Evolutionary conservation across 2,888 invertebrate species (phyloP).

Genomic region (Ichneumoninae sp.): DNA sequence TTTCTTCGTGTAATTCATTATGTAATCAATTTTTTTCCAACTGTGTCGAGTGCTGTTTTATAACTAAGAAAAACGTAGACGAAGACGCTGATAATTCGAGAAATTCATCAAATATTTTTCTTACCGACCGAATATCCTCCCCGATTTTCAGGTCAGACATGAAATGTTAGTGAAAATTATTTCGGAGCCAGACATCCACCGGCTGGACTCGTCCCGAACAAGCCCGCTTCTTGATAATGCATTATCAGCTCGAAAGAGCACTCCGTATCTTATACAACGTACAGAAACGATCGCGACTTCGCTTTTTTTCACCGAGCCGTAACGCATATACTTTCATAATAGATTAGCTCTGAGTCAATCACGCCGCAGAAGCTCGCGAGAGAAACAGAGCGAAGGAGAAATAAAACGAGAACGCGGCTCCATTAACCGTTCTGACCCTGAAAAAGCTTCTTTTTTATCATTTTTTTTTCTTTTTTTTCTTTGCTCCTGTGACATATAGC

Average conservation of each 20-base stretch:
- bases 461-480: neutral
- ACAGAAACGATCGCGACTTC: neutral
- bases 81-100: neutral
- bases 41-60: neutral
- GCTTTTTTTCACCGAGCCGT: neutral
- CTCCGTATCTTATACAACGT: neutral
- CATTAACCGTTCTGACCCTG: conserved; percentile 16
- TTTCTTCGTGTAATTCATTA: no score
- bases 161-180: conserved; percentile 2
- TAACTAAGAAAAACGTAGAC: neutral
- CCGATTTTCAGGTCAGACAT: neutral
- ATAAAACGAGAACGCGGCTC: conserved; percentile 2
- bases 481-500: neutral
- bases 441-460: neutral
- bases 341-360: neutral
- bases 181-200: neutral
- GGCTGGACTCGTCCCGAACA: neutral
- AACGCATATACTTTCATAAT: neutral
- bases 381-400: conserved; percentile 15
- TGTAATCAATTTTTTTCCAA: neutral
- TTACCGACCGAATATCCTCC: no score
- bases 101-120: neutral
- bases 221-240: neutral
- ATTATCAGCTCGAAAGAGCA: neutral
- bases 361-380: neutral